Conservation (phyloP, 2,113 vertebrate species). For the cattle (Bos taurus) region ARS-UCD2.0 NC_037329.1:101431501-101432000, state of each 20-base stretch:
- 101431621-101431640: not conserved
- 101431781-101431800: no score
- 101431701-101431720: no score
- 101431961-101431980: not conserved
- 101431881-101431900: not conserved
- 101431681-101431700: not conserved
- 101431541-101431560: not conserved
- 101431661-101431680: not conserved
- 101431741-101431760: no score
- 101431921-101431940: not conserved
- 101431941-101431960: not conserved
- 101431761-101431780: no score
- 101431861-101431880: not conserved
- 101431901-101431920: not conserved
- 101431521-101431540: not conserved
- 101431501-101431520: not conserved
- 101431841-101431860: not conserved
- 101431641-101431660: not conserved
- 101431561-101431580: not conserved
- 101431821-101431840: no score
- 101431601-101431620: not conserved
- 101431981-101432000: not conserved
- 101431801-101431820: no score
- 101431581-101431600: not conserved
- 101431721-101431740: no score